Conservation (phyloP, 2,888 invertebrate species). For the Cataglyphis albicans region DNA sequence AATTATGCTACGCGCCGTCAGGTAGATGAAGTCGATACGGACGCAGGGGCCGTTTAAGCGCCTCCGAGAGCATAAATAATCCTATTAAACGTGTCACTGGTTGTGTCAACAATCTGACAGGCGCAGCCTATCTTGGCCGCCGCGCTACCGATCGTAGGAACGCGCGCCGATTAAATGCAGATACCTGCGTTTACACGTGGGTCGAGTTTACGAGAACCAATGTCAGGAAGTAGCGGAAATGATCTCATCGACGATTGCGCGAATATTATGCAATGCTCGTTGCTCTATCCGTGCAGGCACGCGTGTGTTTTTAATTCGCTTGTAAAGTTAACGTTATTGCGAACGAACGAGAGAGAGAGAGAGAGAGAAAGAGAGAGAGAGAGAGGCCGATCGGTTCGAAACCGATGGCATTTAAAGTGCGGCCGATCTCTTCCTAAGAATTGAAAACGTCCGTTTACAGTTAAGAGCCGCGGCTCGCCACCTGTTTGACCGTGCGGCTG, state of each 20-base stretch:
- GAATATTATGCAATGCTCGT: conserved; percentile 40
- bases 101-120: conserved; percentile 83
- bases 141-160: conserved; percentile 42
- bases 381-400: background rate
- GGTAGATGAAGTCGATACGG: conserved; percentile 79
- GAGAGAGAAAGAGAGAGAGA: background rate
- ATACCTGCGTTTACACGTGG: conserved; percentile 32
- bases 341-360: background rate
- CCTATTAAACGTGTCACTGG: conserved; percentile 84
- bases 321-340: conserved; percentile 14
- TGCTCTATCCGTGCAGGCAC: background rate
- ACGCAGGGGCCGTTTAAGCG: conserved; percentile 78
- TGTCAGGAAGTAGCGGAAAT: conserved; percentile 49
- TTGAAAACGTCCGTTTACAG: conserved; percentile 63
- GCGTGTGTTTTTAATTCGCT: conserved; percentile 19
- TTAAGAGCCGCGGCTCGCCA: conserved; percentile 65
- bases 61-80: conserved; percentile 83
- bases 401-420: conserved; percentile 42
- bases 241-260: conserved; percentile 29
- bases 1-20: conserved; percentile 81
- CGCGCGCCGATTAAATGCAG: conserved; percentile 39
- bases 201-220: conserved; percentile 52
- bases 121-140: conserved; percentile 58
- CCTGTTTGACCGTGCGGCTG: conserved; percentile 68
- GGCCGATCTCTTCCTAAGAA: conserved; percentile 45